Conservation (phyloP, 2,797 vertebrate species). For the Scleropages formosus region DNA sequence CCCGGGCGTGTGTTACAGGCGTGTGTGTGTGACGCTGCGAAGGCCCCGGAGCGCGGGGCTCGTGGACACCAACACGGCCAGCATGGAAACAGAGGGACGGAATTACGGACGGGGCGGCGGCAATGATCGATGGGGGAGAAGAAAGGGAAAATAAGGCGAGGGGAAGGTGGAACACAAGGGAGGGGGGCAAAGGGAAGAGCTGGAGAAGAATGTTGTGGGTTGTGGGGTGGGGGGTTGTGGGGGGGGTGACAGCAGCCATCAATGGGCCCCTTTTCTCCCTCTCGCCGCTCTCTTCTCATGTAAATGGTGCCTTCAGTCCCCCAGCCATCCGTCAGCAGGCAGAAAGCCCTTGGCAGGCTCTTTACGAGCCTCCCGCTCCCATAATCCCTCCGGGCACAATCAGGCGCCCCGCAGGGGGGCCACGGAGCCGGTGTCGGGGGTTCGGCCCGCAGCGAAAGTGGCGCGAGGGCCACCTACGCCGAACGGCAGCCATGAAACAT, state of each 20-base stretch:
- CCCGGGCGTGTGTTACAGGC: background rate
- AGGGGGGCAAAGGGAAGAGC: conserved; percentile 51
- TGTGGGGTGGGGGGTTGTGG: conserved; percentile 43
- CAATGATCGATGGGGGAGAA: conserved; percentile 50
- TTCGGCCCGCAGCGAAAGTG: conserved; percentile 57
- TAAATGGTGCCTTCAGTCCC: conserved; percentile 73
- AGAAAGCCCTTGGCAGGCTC: conserved; percentile 78
- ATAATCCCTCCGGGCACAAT: conserved; percentile 73
- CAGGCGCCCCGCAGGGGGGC: conserved; percentile 66
- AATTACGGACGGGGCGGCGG: conserved; percentile 57
- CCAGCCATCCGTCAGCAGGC: conserved; percentile 77
- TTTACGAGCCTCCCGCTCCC: conserved; percentile 76
- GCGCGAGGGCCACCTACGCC: conserved; percentile 65
- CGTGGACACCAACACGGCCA: conserved; percentile 67
- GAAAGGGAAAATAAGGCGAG: conserved; percentile 51
- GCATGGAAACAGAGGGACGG: conserved; percentile 69
- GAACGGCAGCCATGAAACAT: conserved; percentile 58
- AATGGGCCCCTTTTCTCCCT: conserved; percentile 74
- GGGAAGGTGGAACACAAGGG: conserved; percentile 56
- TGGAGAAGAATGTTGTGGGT: conserved; percentile 56
- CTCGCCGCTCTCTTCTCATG: conserved; percentile 72
- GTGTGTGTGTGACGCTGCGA: conserved; percentile 16
- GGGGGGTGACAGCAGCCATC: conserved; percentile 66
- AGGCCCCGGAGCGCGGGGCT: too few relatives aligned
- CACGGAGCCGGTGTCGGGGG: conserved; percentile 58